phyloP scores from a whole-genome alignment of 1,140 invertebrate genomes.

The Temnothorax curvispinosus region DNA sequence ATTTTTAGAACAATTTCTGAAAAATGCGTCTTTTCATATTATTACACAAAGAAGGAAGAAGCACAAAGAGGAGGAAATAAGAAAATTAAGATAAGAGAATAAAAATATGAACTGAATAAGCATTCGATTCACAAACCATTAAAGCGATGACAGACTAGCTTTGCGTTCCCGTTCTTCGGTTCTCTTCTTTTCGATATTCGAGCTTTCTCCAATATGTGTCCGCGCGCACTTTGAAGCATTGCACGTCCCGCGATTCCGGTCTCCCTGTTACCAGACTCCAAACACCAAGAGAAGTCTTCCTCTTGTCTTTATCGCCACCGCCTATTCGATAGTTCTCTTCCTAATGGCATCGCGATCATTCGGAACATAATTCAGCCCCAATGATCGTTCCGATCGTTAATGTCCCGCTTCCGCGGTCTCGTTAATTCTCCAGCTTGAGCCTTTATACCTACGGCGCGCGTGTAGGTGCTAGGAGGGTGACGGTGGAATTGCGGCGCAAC shows the following conservation, averaged over 20 bases:
- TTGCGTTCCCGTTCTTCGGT: neutral
- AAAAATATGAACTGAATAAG: constrained; percentile 3
- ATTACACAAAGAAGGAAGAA: neutral
- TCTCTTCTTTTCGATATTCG: neutral
- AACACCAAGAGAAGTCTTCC: neutral
- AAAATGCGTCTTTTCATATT: neutral
- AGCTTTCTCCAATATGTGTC: neutral
- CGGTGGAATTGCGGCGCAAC: constrained; percentile 9
- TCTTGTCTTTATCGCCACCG: constrained; percentile 20
- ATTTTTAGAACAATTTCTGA: neutral
- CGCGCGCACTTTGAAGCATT: neutral
- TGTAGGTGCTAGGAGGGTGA: constrained; percentile 25
- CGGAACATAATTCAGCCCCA: constrained; percentile 71
- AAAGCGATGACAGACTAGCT: constrained; percentile 2
- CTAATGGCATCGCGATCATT: constrained; percentile 69
- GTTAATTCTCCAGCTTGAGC: constrained; percentile 73
- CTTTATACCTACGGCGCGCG: constrained; percentile 10
- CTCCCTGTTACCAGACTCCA: neutral
- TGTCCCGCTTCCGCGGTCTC: constrained; percentile 64
- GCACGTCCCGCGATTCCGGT: neutral
- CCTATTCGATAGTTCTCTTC: constrained; percentile 45
- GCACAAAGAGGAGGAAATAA: neutral
- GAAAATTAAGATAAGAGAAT: neutral
- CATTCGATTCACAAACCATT: constrained; percentile 6
- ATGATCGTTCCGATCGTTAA: constrained; percentile 72